A percentile compares a stretch with the other conserved stretches of the same genome.
These are phyloP conservation scores for Xanthostigma xanthostigma DNA, from an alignment of 2,888 invertebrate genomes.

Conservation along the genomic window DNA sequence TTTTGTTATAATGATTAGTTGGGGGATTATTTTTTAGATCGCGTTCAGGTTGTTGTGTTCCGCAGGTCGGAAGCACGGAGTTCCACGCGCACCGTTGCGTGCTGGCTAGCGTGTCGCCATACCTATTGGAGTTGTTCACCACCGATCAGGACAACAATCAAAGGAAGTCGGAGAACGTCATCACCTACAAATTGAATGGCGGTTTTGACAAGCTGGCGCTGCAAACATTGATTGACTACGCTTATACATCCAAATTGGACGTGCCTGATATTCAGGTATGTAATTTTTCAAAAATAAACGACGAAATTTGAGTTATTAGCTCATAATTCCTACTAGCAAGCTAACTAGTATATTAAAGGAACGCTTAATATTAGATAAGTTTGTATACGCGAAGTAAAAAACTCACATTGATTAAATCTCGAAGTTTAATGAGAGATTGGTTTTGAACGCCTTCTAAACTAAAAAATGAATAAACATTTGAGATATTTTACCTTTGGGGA, in stretches of 20 bases:
- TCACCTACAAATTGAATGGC: constrained; percentile 46
- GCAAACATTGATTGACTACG: constrained; percentile 63
- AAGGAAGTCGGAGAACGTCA: constrained; percentile 30
- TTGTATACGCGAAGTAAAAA: too few relatives aligned
- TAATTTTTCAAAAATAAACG: neutral
- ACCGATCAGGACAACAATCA: constrained; percentile 32
- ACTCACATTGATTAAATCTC: too few relatives aligned
- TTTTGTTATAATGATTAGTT: too few relatives aligned
- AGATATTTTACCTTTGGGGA: too few relatives aligned
- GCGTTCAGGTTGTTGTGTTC: constrained; percentile 10
- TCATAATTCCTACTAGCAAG: too few relatives aligned
- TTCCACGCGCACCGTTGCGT: constrained; percentile 66
- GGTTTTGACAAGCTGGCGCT: constrained; percentile 52
- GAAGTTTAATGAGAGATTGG: too few relatives aligned
- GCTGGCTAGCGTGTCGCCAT: constrained; percentile 62
- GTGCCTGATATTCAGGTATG: constrained; percentile 32
- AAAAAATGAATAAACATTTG: too few relatives aligned
- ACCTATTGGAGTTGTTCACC: constrained; percentile 58
- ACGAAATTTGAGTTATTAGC: too few relatives aligned
- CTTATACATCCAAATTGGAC: constrained; percentile 57
- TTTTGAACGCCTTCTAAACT: too few relatives aligned
- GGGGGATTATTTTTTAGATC: too few relatives aligned
- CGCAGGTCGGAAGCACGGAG: constrained; percentile 51
- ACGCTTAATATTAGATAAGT: too few relatives aligned
- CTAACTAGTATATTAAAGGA: too few relatives aligned